Conservation (phyloP, 1,140 invertebrate genomes). For the Anadara kagoshimensis region DNA sequence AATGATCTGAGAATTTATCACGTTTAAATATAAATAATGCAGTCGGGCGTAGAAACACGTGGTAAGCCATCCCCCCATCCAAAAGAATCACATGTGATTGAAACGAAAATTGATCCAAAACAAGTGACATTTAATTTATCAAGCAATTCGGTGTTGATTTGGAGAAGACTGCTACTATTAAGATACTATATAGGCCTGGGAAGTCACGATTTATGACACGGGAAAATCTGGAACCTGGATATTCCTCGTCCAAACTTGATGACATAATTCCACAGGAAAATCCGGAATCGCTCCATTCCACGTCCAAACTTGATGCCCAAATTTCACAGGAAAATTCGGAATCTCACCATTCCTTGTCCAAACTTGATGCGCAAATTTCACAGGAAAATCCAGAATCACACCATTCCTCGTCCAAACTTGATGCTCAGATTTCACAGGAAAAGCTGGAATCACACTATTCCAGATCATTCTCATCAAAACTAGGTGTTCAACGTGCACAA, state of each 20-base stretch:
- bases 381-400: neutral
- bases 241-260: too few species aligned
- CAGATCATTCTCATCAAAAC: neutral
- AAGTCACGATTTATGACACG: too few species aligned
- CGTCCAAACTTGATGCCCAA: neutral
- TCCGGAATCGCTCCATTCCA: too few species aligned
- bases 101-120: too few species aligned
- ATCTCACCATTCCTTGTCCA: neutral
- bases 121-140: neutral
- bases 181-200: conserved; percentile 3
- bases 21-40: too few species aligned
- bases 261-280: neutral
- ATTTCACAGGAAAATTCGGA: neutral
- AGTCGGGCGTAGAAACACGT: too few species aligned
- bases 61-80: too few species aligned
- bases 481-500: neutral
- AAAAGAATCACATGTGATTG: too few species aligned
- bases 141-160: neutral
- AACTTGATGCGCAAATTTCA: too few species aligned
- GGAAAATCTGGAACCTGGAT: too few species aligned
- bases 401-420: neutral
- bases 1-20: too few species aligned
- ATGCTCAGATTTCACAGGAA: too few species aligned
- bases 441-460: neutral
- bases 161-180: neutral